Evolutionary conservation across 92 coral and sea anemone species (phyloP).

Genomic region (Palythoa grandiflora): DNA sequence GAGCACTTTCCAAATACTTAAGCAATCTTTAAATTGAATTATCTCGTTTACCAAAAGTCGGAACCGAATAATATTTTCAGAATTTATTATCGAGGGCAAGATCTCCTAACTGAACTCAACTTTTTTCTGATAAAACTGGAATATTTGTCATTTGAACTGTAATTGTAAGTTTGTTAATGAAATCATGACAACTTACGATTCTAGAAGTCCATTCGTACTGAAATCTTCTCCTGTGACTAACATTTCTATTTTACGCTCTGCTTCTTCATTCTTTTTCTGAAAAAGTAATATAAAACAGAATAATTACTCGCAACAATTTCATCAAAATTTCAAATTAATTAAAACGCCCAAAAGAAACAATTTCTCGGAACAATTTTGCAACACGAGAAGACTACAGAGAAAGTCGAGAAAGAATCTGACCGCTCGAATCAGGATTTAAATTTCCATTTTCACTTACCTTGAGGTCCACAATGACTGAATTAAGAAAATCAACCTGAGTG

Average conservation of each 20-base stretch:
- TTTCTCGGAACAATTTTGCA: too few relatives aligned
- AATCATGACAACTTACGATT: constrained; percentile 63
- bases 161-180: neutral
- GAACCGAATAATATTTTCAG: too few relatives aligned
- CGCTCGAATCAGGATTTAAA: too few relatives aligned
- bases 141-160: too few relatives aligned
- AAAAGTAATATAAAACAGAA: neutral
- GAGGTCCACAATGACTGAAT: constrained; percentile 94
- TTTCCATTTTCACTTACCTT: constrained; percentile 66
- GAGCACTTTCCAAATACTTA: too few relatives aligned
- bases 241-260: constrained; percentile 82
- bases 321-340: neutral
- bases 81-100: too few relatives aligned
- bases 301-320: neutral
- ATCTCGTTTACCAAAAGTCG: too few relatives aligned
- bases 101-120: too few relatives aligned
- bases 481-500: constrained; percentile 88
- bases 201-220: constrained; percentile 68
- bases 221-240: constrained; percentile 78
- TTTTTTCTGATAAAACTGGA: too few relatives aligned
- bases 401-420: neutral
- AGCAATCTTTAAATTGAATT: too few relatives aligned
- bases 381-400: neutral
- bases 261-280: constrained; percentile 90
- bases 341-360: neutral